Percentiles rank a stretch among this genome's conserved stretches.
These are phyloP conservation scores for Falco naumanni DNA, from an alignment of 2,797 vertebrate genomes.

Conservation along the genomic window DNA sequence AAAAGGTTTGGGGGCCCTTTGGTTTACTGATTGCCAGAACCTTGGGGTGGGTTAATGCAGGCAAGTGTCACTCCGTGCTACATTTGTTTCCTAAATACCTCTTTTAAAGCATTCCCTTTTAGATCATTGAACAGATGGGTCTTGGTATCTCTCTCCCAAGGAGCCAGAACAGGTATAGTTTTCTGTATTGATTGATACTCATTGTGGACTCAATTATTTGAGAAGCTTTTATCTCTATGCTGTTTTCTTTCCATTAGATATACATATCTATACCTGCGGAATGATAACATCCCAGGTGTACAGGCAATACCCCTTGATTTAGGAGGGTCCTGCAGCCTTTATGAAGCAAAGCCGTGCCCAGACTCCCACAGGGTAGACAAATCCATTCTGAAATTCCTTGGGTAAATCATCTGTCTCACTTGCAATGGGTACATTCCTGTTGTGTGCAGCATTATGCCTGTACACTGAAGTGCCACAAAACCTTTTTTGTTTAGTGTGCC, in stretches of 20 bases:
- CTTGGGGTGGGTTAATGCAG: neutral
- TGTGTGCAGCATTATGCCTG: neutral
- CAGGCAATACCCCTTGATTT: neutral
- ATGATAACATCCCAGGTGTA: neutral
- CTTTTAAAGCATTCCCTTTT: neutral
- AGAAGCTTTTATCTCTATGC: neutral
- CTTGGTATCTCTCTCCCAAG: neutral
- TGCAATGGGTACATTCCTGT: neutral
- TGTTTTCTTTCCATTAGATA: neutral
- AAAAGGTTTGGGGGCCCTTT: neutral
- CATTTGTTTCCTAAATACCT: slow-evolving; percentile 19
- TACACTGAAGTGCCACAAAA: neutral
- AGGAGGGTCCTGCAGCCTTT: neutral
- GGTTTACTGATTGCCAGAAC: neutral
- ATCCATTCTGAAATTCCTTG: neutral
- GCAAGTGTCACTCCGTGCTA: neutral
- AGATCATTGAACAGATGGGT: slow-evolving; percentile 10
- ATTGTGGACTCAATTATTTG: neutral
- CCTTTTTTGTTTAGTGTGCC: neutral
- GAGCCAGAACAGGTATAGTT: neutral
- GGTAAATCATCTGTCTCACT: neutral
- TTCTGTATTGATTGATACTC: slow-evolving; percentile 1
- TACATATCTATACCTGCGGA: neutral
- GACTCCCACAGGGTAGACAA: neutral
- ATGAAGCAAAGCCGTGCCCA: neutral